Percentiles rank a stretch among this genome's conserved stretches.
phyloP scores from a whole-genome alignment of 2,113 vertebrate species.

The Mormoops blainvillei region DNA sequence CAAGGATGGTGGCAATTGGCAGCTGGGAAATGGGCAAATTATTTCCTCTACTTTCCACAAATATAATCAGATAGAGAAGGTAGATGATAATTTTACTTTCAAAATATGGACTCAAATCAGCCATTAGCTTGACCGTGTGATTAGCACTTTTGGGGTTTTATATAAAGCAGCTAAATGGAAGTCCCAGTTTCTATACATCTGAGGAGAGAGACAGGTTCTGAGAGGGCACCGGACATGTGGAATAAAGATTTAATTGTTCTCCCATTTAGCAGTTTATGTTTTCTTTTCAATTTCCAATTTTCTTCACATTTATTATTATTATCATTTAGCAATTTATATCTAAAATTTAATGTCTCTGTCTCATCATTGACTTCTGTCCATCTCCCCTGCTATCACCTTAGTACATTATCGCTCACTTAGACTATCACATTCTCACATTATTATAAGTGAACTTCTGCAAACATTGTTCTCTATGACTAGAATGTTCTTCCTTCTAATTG shows the following conservation, averaged over 20 bases:
- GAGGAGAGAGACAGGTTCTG: background rate
- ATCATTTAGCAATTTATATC: background rate
- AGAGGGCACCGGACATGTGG: background rate
- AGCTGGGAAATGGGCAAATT: background rate
- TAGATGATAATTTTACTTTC: constrained; percentile 37
- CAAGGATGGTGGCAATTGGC: background rate
- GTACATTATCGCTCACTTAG: background rate
- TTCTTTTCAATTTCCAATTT: background rate
- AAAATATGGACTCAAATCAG: background rate
- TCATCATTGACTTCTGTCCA: background rate
- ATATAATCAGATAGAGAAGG: background rate
- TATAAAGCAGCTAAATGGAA: background rate
- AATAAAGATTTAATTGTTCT: background rate
- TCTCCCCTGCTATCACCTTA: background rate
- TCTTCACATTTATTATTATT: background rate
- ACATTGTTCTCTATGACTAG: background rate
- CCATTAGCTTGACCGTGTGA: background rate
- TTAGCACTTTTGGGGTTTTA: constrained; percentile 4
- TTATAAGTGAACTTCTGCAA: background rate
- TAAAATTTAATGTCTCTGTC: no score
- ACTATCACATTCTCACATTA: background rate
- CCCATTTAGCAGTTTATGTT: background rate
- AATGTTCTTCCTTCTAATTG: background rate
- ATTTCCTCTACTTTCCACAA: background rate
- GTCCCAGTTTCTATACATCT: background rate